Conservation (phyloP, 1,140 invertebrate genomes). For the Brachionus plicatilis region DNA sequence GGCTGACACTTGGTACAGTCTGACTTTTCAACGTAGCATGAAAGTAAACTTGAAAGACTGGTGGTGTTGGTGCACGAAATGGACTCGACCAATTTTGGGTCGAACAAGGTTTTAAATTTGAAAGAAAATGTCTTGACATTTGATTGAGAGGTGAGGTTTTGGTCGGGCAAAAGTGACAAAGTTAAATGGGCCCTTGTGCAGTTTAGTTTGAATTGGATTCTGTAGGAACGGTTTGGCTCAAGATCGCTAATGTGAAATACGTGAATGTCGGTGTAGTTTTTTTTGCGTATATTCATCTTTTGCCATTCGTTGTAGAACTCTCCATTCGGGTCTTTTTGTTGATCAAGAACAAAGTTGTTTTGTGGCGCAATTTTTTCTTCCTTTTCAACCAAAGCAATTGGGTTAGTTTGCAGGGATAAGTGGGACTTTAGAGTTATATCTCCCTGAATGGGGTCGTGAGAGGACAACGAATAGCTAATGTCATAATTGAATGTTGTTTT, state of each 20-base stretch:
- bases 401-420: background rate
- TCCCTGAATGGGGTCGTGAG: background rate
- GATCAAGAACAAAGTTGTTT: background rate
- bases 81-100: background rate
- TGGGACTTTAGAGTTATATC: background rate
- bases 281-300: background rate
- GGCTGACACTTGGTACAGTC: background rate
- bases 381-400: background rate
- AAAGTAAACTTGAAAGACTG: background rate
- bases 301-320: background rate
- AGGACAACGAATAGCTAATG: background rate
- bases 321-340: background rate
- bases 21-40: background rate
- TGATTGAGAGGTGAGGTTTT: background rate
- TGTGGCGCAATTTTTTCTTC: background rate
- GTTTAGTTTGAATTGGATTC: background rate
- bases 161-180: background rate
- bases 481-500: constrained; percentile 6
- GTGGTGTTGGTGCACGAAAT: background rate
- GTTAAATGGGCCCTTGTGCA: background rate
- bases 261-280: background rate
- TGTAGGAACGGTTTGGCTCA: background rate
- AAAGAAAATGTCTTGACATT: background rate
- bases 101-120: background rate
- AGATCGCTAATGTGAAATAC: background rate